Percentiles rank a stretch among this genome's conserved stretches.
Evolutionary conservation across 2,888 invertebrate genomes (phyloP).

Genomic region (Amaurobius ferox): DNA sequence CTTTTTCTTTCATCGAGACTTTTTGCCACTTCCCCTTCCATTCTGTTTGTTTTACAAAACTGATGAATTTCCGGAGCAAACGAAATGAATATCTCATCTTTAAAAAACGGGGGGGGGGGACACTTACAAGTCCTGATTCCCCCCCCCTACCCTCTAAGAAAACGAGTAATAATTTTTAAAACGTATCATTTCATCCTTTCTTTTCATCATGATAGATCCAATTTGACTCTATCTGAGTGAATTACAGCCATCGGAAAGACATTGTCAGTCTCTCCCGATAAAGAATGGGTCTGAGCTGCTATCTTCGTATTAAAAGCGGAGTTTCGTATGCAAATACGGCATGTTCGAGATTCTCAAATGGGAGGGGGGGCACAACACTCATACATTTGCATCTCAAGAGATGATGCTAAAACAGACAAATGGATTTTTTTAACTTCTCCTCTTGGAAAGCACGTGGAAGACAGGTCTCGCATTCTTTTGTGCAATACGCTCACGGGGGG

Average conservation of each 20-base stretch:
- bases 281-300: neutral
- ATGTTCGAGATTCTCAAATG: constrained; percentile 7
- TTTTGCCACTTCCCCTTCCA: neutral
- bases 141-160: too few relatives aligned
- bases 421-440: constrained; percentile 55
- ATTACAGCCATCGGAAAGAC: neutral
- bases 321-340: constrained; percentile 63
- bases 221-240: constrained; percentile 12
- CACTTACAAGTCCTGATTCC: too few relatives aligned
- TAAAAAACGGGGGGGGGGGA: neutral
- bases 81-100: neutral
- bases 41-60: neutral
- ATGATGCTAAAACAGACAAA: constrained; percentile 61
- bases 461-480: constrained; percentile 16
- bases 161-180: too few relatives aligned
- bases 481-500: neutral
- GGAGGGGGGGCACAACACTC: neutral
- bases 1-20: neutral
- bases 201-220: constrained; percentile 9
- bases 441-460: constrained; percentile 5
- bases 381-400: constrained; percentile 65
- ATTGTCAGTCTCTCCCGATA: neutral
- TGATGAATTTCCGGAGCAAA: neutral
- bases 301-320: constrained; percentile 43
- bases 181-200: neutral